Evolutionary conservation across 2,888 invertebrate genomes (phyloP), one percentile per base, ranked within the genome.

Genomic region (Tillus elongatus): DNA sequence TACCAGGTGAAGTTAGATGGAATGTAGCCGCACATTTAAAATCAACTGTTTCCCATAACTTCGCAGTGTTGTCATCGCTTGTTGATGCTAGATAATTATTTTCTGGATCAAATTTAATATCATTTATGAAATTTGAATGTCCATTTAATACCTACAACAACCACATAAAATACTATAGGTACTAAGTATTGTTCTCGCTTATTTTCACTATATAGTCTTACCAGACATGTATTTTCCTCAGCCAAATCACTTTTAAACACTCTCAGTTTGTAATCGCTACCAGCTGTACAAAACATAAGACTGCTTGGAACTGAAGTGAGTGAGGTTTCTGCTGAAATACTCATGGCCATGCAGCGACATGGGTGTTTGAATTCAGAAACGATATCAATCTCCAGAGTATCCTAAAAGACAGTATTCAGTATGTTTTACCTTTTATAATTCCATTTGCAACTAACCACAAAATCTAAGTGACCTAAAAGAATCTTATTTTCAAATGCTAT

Each of bases 61-160:
- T 73, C 51, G 82, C 82, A 0, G 80, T 78, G 45, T 78, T 75
- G 59, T 86, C 85, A 63, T 86, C 85, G 47, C 83, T 78, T 2
- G 77, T 78, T n/a, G 82, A 82, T 10, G 80, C 83, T 35, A 86
- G 58, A 47, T 73, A 70, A 38, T 73, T 73, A 14, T 82, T 82
- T 38, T 77, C 76, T 9, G 77, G 72, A 52, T 83, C 81, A 69
- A 77, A 85, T 6, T 74, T 69, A 12, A 83, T 58, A 43, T 75
- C 73, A 59, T 85, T 85, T 9, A 84, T 69, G 54, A 80, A 84
- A 56, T 73, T 76, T 15, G 65, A 71, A 53, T 84, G 84, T 2
- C 79, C 79, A 42, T 65, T 63, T 24, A 78, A 54, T 35, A 72
- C 59, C 77, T 78, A 44, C 10, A 53, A 50, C n/a, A n/a, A n/a